Conservation (phyloP, 2,888 invertebrate genomes). For the Timandra comae region DNA sequence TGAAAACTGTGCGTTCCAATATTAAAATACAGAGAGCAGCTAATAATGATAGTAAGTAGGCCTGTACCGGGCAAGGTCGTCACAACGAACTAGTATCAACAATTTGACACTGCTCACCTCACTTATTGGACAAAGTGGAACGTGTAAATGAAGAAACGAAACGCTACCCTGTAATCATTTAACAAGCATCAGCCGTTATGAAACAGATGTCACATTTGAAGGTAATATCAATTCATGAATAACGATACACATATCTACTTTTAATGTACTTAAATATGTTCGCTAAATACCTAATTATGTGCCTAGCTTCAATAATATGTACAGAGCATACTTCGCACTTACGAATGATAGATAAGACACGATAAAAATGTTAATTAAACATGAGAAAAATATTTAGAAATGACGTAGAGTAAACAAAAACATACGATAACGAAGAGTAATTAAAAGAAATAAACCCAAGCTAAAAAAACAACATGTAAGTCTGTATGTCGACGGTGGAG, state of each 20-base stretch:
- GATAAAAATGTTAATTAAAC: no score
- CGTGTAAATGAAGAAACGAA: constrained; percentile 69
- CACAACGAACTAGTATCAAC: constrained; percentile 46
- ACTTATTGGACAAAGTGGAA: constrained; percentile 68
- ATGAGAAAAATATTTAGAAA: no score
- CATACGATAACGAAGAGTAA: no score
- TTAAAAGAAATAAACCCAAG: no score
- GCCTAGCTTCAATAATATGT: no score
- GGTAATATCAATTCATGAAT: constrained; percentile 60
- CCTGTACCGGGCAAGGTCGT: constrained; percentile 46
- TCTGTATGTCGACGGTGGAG: constrained; percentile 6
- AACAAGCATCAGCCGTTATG: constrained; percentile 50
- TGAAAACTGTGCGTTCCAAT: constrained; percentile 12
- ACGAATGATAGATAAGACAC: no score
- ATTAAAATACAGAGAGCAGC: constrained; percentile 2
- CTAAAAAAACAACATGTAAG: no score
- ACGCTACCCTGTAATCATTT: constrained; percentile 57
- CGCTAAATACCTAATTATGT: neutral
- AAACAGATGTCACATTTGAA: constrained; percentile 55
- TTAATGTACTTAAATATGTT: neutral
- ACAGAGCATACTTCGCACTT: no score
- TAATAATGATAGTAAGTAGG: constrained; percentile 20
- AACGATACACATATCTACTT: neutral
- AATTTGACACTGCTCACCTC: constrained; percentile 67
- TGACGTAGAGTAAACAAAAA: no score